phyloP scores from a whole-genome alignment of 2,888 invertebrate species.

The Amphipyra berbera region DNA sequence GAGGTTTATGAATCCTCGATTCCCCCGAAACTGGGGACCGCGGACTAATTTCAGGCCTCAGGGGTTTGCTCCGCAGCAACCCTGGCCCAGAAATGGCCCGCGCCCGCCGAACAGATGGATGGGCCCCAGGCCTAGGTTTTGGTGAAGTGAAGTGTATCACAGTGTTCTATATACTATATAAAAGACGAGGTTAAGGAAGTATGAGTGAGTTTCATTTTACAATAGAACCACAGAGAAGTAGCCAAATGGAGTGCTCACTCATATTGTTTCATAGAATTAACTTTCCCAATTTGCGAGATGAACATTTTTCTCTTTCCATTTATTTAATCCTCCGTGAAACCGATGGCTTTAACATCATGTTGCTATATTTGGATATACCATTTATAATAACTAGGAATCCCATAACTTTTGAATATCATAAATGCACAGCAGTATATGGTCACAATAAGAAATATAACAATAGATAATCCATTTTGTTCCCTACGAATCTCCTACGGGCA shows the following conservation, averaged over 20 bases:
- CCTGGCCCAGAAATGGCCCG: slow-evolving; percentile 80
- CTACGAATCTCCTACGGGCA: slow-evolving; percentile 6
- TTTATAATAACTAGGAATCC: slow-evolving; percentile 14
- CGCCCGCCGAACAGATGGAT: slow-evolving; percentile 79
- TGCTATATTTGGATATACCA: slow-evolving; percentile 2
- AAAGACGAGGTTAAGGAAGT: slow-evolving; percentile 33
- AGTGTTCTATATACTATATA: slow-evolving; percentile 52
- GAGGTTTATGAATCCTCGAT: slow-evolving; percentile 73
- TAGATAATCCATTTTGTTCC: slow-evolving; percentile 31
- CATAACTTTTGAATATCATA: background rate
- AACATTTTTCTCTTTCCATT: slow-evolving; percentile 10
- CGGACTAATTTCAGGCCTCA: slow-evolving; percentile 74
- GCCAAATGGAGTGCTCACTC: slow-evolving; percentile 9
- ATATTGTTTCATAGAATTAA: background rate
- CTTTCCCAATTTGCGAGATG: background rate
- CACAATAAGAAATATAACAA: slow-evolving; percentile 20
- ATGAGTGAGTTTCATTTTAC: slow-evolving; percentile 56
- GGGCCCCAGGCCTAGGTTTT: slow-evolving; percentile 84
- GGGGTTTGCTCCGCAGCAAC: slow-evolving; percentile 65
- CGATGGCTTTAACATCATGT: slow-evolving; percentile 10
- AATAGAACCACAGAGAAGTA: slow-evolving; percentile 11
- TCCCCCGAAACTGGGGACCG: slow-evolving; percentile 83
- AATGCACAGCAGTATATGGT: too few relatives aligned
- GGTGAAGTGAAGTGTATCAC: slow-evolving; percentile 70
- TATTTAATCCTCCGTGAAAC: slow-evolving; percentile 11